These are phyloP conservation scores for Epinotia ramella DNA, from an alignment of 2,888 invertebrate genomes.

Conservation along the genomic window DNA sequence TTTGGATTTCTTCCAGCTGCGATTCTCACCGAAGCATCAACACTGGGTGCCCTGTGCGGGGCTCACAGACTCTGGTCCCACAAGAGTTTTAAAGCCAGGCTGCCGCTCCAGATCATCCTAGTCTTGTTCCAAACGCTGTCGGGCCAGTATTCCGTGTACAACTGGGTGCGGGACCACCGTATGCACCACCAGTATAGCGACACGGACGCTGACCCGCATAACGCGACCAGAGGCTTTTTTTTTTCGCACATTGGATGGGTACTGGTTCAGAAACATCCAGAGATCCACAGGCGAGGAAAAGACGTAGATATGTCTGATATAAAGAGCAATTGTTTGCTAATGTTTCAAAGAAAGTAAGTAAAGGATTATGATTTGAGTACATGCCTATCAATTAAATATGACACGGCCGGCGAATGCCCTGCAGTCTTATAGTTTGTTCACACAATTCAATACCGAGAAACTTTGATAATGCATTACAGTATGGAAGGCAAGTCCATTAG, in stretches of 20 bases:
- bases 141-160: constrained; percentile 80
- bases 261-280: constrained; percentile 89
- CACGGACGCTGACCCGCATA: constrained; percentile 86
- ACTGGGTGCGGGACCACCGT: constrained; percentile 87
- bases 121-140: constrained; percentile 61
- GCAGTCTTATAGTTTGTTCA: not conserved
- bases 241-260: constrained; percentile 94
- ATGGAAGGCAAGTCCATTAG: not conserved
- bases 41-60: constrained; percentile 60
- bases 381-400: no score
- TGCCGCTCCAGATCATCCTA: constrained; percentile 59
- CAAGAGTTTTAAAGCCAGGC: constrained; percentile 61
- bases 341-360: constrained; percentile 88
- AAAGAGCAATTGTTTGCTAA: constrained; percentile 87
- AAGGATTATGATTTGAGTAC: no score
- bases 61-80: constrained; percentile 63
- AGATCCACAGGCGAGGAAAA: constrained; percentile 89
- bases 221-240: constrained; percentile 91
- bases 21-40: constrained; percentile 47
- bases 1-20: constrained; percentile 51
- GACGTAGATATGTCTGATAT: constrained; percentile 90
- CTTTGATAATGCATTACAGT: not conserved
- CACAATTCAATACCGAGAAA: not conserved
- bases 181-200: constrained; percentile 89
- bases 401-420: no score